Percentiles rank a stretch among this genome's conserved stretches.
phyloP scores from a whole-genome alignment of 1,140 invertebrate species.

The Calliphora vicina region DNA sequence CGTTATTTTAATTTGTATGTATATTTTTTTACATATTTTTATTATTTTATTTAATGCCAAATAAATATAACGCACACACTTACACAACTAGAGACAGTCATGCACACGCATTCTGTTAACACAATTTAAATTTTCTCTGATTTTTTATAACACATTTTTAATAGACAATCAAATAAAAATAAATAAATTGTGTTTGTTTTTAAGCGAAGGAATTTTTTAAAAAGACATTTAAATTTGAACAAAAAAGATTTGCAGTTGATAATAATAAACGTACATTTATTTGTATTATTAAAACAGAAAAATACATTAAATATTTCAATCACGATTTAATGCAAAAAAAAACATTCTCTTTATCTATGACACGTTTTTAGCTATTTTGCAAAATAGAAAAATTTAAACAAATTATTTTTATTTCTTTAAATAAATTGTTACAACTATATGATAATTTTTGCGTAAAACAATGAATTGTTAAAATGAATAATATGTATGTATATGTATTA shows the following conservation, averaged over 20 bases:
- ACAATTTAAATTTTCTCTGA: background rate
- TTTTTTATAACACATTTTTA: background rate
- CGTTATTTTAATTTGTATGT: background rate
- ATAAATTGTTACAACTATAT: too few relatives aligned
- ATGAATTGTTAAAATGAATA: too few relatives aligned
- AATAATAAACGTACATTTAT: background rate
- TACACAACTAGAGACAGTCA: background rate
- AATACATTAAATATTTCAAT: slow-evolving; percentile 24
- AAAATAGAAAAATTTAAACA: background rate
- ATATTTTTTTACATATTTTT: background rate
- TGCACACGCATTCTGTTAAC: background rate
- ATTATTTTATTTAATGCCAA: background rate
- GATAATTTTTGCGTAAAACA: too few relatives aligned
- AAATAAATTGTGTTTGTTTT: background rate
- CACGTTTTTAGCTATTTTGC: background rate
- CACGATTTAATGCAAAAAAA: slow-evolving; percentile 22
- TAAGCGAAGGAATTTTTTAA: background rate
- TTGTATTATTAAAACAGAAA: background rate
- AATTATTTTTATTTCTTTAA: too few relatives aligned
- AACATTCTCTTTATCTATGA: background rate
- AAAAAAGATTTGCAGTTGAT: background rate
- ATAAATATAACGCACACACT: background rate
- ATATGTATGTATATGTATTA: too few relatives aligned
- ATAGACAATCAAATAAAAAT: background rate
- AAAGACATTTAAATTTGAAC: background rate